Percentiles rank a stretch among this genome's conserved stretches.
phyloP scores from a whole-genome alignment of 2,888 invertebrate genomes.

The Chesias legatella region DNA sequence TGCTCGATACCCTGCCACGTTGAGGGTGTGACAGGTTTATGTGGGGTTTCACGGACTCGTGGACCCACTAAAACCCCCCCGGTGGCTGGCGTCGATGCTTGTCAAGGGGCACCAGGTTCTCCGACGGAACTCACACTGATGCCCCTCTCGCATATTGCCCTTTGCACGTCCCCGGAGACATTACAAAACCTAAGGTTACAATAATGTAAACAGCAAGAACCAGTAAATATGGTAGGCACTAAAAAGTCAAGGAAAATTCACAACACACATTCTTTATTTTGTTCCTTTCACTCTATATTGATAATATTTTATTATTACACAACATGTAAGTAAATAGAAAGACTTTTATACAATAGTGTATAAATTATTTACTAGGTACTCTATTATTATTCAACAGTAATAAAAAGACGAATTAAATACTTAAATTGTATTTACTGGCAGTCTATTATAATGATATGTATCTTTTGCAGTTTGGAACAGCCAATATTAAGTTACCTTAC shows the following conservation, averaged over 20 bases:
- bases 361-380: conserved; percentile 65
- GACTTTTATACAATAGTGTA: conserved; percentile 80
- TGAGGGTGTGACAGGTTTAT: no score
- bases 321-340: conserved; percentile 81
- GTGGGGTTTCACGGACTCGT: no score
- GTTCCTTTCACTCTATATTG: conserved; percentile 53
- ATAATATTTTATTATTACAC: conserved; percentile 73
- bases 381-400: conserved; percentile 74
- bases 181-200: no score
- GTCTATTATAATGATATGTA: conserved; percentile 80
- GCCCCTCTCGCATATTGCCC: no score
- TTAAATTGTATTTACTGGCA: conserved; percentile 59
- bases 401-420: conserved; percentile 55
- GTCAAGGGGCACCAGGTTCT: no score
- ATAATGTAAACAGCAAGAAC: no score
- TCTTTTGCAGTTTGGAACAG: conserved; percentile 78
- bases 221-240: background rate
- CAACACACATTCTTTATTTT: conserved; percentile 77
- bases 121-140: no score
- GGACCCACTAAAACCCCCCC: no score
- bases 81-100: no score
- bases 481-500: conserved; percentile 45
- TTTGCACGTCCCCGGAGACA: no score
- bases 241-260: conserved; percentile 42
- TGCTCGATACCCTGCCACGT: no score